Evolutionary conservation across 2,113 vertebrate species (phyloP).

Genomic region (Aix galericulata): DNA sequence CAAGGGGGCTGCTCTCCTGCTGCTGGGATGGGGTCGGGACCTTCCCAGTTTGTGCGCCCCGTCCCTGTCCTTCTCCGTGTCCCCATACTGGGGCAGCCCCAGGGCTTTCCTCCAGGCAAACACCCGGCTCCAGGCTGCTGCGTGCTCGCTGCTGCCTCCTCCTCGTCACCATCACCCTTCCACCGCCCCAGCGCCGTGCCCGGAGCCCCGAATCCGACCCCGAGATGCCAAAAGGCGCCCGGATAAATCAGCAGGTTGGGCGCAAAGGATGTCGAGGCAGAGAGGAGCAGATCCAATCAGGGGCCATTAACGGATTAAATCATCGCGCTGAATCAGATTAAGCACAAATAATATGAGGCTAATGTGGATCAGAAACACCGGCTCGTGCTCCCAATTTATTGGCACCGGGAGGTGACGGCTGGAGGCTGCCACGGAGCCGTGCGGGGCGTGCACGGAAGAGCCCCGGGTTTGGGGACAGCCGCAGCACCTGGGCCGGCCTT

Average conservation of each 20-base stretch:
- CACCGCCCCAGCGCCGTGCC: rapidly evolving
- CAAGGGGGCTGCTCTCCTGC: too few relatives aligned
- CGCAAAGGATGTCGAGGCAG: slow-evolving; percentile 8
- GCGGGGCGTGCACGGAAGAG: neutral
- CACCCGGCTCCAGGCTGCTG: neutral
- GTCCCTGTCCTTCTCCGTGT: rapidly evolving
- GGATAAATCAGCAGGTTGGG: slow-evolving; percentile 34
- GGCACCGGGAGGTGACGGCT: neutral
- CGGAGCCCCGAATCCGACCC: neutral
- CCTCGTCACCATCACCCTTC: neutral
- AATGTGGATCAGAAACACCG: slow-evolving; percentile 20
- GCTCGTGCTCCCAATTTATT: neutral
- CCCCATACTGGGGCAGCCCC: neutral
- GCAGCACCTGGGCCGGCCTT: neutral
- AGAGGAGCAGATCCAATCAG: slow-evolving; percentile 38
- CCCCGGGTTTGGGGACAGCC: neutral
- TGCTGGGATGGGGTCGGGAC: neutral
- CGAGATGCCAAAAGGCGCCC: neutral
- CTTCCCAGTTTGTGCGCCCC: neutral
- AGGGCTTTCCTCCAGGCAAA: rapidly evolving
- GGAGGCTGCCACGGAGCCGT: neutral
- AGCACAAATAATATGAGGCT: slow-evolving; percentile 30
- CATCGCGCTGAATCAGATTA: slow-evolving; percentile 41
- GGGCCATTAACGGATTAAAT: slow-evolving; percentile 67
- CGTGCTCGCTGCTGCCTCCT: neutral